Conservation (phyloP, 2,888 invertebrate genomes). For the Dendrolimus pini region DNA sequence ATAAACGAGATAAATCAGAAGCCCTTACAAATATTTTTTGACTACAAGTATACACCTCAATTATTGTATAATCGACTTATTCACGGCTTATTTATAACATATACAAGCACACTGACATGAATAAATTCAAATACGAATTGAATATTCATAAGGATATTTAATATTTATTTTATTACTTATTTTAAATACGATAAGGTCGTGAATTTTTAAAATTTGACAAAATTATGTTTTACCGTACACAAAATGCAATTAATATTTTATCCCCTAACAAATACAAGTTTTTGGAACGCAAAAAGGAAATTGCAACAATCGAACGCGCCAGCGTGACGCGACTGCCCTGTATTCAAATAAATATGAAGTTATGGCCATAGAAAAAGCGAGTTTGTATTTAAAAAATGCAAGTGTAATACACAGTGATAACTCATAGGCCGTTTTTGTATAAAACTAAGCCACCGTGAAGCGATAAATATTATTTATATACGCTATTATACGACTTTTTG, state of each 20-base stretch:
- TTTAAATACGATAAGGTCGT: too few relatives aligned
- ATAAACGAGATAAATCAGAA: too few relatives aligned
- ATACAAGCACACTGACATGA: background rate
- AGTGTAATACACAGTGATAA: constrained; percentile 69
- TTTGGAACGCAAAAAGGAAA: constrained; percentile 22
- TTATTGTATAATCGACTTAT: background rate
- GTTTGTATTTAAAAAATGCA: constrained; percentile 55
- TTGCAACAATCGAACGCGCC: constrained; percentile 37
- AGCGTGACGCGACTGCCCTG: constrained; percentile 65
- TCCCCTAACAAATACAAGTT: background rate
- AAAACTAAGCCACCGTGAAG: constrained; percentile 74
- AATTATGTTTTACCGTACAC: too few relatives aligned
- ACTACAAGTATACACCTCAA: background rate
- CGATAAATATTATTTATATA: constrained; percentile 76
- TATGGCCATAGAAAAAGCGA: constrained; percentile 67
- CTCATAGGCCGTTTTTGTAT: constrained; percentile 72
- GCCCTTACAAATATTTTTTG: too few relatives aligned
- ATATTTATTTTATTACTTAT: too few relatives aligned
- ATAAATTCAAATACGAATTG: background rate
- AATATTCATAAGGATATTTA: too few relatives aligned
- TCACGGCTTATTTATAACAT: background rate
- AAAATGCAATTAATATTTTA: too few relatives aligned
- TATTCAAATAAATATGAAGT: constrained; percentile 73
- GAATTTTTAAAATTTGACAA: too few relatives aligned
- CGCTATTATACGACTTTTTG: constrained; percentile 75